phyloP scores from a whole-genome alignment of 2,113 vertebrate genomes.

The Haliaeetus leucogaster region DNA sequence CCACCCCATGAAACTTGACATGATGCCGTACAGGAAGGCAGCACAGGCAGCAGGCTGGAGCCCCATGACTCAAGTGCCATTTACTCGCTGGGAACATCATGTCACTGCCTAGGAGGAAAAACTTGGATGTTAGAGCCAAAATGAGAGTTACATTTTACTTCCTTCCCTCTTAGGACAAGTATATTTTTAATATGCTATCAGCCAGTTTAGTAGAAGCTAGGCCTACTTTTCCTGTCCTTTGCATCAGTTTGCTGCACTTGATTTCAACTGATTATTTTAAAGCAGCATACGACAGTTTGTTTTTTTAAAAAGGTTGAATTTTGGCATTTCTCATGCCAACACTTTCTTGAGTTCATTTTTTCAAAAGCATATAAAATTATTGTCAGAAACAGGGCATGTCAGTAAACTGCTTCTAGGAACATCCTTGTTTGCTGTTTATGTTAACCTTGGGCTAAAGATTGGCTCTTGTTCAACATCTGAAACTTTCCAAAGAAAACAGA shows the following conservation, averaged over 20 bases:
- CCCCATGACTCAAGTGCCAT: neutral
- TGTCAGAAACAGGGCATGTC: neutral
- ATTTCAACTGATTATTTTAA: neutral
- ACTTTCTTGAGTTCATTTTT: neutral
- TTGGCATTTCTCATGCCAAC: neutral
- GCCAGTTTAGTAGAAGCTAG: neutral
- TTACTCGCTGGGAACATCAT: neutral
- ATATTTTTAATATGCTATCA: neutral
- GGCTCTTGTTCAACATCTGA: slow-evolving; percentile 28
- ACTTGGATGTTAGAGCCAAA: neutral
- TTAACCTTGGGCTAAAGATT: slow-evolving; percentile 46
- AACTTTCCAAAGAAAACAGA: slow-evolving; percentile 66
- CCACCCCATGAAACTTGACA: fast-evolving
- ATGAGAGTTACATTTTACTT: neutral
- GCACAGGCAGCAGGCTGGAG: neutral
- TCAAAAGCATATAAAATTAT: neutral
- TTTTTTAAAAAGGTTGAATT: neutral
- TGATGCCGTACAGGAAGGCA: neutral
- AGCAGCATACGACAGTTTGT: fast-evolving
- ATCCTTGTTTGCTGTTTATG: slow-evolving; percentile 27
- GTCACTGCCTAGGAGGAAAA: neutral
- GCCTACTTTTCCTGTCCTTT: neutral
- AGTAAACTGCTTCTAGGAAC: neutral
- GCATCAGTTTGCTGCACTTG: neutral
- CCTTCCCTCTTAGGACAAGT: neutral